Evolutionary conservation across 2,888 invertebrate species (phyloP), one percentile per base, ranked within the genome.

Genomic region (Ophion obscuratus): DNA sequence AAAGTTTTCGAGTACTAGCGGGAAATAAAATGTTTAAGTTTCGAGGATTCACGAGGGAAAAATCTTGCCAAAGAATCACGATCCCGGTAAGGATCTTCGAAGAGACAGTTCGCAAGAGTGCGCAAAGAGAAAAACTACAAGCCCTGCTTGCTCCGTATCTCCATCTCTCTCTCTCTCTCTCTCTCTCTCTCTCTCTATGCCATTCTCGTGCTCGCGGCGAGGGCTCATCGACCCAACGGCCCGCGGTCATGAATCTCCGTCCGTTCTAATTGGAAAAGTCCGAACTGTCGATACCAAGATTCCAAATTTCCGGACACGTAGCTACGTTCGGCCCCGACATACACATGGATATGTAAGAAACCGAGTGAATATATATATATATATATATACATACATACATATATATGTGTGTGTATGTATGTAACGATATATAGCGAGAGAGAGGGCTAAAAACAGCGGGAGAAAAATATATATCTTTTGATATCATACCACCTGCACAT

Each of bases 181-280:
- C 61, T 74, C 73, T 66, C 61, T 62, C 62, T 64, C 53, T 67
- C 76, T 66, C 66, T 68, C 62, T 67, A 7, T 44, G 53, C 36
- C 44, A 53, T 62, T 57, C 62, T 44, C 44, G 44, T 40, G 20
- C 44, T 36, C 20, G 14, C 44, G 40, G 20, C 7, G 31, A 75
- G 27, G 47, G 47, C 44, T 47, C 36, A 62, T 62, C 76, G 78
- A 73, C 75, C 83, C 74, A 80, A 70, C 53, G 75, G 14, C 68
- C 67, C 68, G 31, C 76, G 74, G 84, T 87, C 88, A 89, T 91
- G 91, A 91, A 91, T 91, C 91, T 90, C 82, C 78, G 88, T 88
- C 86, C 75, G 81, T 88, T 86, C 89, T 91, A 91, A 91, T 91
- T 91, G 91, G 90, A 91, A 91, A 91, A 91, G 89, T 91, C 90